phyloP scores from a whole-genome alignment of 2,888 invertebrate genomes.

The Imbricaverruca yamaguchii region DNA sequence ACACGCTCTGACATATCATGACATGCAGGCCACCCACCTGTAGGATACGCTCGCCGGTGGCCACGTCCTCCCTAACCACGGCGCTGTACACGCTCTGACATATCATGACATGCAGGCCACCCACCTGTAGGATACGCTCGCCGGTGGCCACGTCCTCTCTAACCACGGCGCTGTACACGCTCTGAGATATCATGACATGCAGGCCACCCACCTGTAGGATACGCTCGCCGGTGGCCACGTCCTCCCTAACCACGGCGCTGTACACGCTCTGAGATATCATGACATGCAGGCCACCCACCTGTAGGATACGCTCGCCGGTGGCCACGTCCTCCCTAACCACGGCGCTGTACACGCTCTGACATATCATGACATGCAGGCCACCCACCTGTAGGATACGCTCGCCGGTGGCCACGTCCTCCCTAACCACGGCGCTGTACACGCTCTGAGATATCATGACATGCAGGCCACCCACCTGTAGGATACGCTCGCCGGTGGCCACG shows the following conservation, averaged over 20 bases:
- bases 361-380: no score
- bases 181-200: slow-evolving; percentile 46
- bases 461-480: slow-evolving; percentile 63
- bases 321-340: no score
- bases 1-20: no score
- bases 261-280: slow-evolving; percentile 72
- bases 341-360: no score
- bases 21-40: no score
- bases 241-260: slow-evolving; percentile 65
- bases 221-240: slow-evolving; percentile 73
- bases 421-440: slow-evolving; percentile 64
- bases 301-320: no score
- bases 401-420: slow-evolving; percentile 68
- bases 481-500: slow-evolving; percentile 74
- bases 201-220: slow-evolving; percentile 67
- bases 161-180: slow-evolving; percentile 65
- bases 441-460: slow-evolving; percentile 48
- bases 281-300: no score
- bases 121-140: slow-evolving; percentile 42
- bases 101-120: no score
- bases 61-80: no score
- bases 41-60: no score
- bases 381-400: slow-evolving; percentile 42
- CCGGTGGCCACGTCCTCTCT: slow-evolving; percentile 69
- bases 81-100: no score